Percentiles rank a stretch among this genome's conserved stretches.
These are phyloP conservation scores for Catharus ustulatus DNA, from an alignment of 2,797 vertebrate genomes.

Conservation along the genomic window DNA sequence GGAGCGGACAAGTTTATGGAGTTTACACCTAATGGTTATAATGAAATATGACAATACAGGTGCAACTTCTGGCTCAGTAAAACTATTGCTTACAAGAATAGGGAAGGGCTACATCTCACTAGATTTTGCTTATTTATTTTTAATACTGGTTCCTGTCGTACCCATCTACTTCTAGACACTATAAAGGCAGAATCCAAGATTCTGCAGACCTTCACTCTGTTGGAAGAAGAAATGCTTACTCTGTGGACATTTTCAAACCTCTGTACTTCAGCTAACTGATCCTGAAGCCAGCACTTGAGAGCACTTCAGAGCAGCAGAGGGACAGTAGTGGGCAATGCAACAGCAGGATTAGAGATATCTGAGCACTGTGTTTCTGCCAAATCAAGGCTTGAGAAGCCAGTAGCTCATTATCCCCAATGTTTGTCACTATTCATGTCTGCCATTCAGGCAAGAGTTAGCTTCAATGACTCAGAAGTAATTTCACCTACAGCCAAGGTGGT, in stretches of 20 bases:
- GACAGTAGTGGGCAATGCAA: not conserved
- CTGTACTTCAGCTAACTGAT: not conserved
- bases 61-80: not conserved
- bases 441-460: not conserved
- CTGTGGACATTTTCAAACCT: not conserved
- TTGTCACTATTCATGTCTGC: not conserved
- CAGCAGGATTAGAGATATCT: not conserved
- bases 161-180: not conserved
- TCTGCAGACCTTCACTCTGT: not conserved
- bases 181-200: not conserved
- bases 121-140: not conserved
- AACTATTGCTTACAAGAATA: not conserved
- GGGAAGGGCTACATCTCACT: not conserved
- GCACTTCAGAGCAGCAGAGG: not conserved
- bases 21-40: not conserved
- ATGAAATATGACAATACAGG: not conserved
- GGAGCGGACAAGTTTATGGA: not conserved
- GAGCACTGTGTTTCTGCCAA: not conserved
- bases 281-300: not conserved
- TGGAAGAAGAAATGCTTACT: not conserved
- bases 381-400: not conserved
- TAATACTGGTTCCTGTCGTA: not conserved
- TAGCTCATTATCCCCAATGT: not conserved
- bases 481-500: not conserved
- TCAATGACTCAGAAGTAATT: slow-evolving; percentile 7